Conservation (phyloP, 1,140 invertebrate genomes). For the Musca vetustissima region DNA sequence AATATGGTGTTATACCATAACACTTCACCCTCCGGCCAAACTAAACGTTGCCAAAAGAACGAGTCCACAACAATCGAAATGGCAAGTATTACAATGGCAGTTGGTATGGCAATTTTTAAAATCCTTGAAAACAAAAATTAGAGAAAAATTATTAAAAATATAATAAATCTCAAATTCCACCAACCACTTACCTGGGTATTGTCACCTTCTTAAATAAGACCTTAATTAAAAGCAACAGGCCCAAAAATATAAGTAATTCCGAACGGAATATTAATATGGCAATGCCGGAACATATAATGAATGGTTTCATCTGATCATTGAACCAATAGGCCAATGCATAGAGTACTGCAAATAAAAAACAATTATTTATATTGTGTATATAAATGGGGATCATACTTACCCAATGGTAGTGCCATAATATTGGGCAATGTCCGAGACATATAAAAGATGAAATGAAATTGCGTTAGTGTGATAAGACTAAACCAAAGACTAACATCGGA, state of each 20-base stretch:
- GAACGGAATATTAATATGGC: slow-evolving; percentile 89
- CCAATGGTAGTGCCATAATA: slow-evolving; percentile 89
- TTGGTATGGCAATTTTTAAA: slow-evolving; percentile 71
- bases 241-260: slow-evolving; percentile 86
- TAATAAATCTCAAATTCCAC: neutral
- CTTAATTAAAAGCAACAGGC: slow-evolving; percentile 82
- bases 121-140: slow-evolving; percentile 68
- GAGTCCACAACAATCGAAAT: slow-evolving; percentile 86
- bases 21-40: slow-evolving; percentile 98
- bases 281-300: slow-evolving; percentile 82
- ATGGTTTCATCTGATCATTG: slow-evolving; percentile 70
- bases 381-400: slow-evolving; percentile 60
- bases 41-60: slow-evolving; percentile 83
- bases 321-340: slow-evolving; percentile 86
- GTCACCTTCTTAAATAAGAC: slow-evolving; percentile 64
- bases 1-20: slow-evolving; percentile 93
- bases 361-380: neutral
- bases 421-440: slow-evolving; percentile 93
- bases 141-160: neutral
- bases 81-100: slow-evolving; percentile 68
- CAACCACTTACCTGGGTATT: slow-evolving; percentile 56
- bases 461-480: slow-evolving; percentile 80
- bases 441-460: slow-evolving; percentile 99
- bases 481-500: slow-evolving; percentile 78
- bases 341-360: slow-evolving; percentile 70